Evolutionary conservation across 30 jellyfish, hydroid and myxozoan genomes (phyloP).

Genomic region (Catostylus mosaicus): DNA sequence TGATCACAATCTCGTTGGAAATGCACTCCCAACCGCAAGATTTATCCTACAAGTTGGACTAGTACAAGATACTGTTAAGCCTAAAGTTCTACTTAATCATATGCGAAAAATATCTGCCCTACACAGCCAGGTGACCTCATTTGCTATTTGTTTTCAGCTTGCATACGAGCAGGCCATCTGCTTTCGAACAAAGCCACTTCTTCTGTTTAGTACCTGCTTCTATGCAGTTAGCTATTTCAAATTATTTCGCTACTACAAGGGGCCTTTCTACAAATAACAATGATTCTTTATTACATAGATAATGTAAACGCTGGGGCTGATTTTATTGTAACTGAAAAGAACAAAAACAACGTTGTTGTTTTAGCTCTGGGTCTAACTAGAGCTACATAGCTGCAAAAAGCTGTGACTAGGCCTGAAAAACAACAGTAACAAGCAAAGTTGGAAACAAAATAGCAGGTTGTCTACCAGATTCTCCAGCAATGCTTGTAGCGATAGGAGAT

Average conservation of each 20-base stretch:
- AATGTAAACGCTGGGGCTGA: no score
- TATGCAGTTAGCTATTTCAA: background rate
- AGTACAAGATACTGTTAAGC: background rate
- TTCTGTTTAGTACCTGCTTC: background rate
- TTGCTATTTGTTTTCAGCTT: background rate
- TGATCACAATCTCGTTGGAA: background rate
- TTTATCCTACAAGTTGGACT: no score
- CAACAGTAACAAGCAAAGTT: no score
- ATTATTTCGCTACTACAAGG: background rate
- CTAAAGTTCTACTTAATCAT: background rate
- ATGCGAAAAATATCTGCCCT: background rate
- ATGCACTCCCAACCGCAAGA: background rate
- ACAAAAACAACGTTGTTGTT: no score
- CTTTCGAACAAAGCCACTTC: background rate
- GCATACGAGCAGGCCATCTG: conserved; percentile 20
- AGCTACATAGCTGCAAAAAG: no score
- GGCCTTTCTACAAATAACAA: no score
- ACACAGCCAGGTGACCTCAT: background rate
- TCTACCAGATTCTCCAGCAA: no score
- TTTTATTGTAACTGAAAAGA: no score
- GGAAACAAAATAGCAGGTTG: no score
- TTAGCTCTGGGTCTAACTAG: no score
- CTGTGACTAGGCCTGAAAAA: no score
- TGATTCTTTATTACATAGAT: background rate
- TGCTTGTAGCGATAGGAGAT: no score